These are phyloP conservation scores for Torymus tubicola DNA, from an alignment of 2,888 invertebrate species.

Conservation along the genomic window DNA sequence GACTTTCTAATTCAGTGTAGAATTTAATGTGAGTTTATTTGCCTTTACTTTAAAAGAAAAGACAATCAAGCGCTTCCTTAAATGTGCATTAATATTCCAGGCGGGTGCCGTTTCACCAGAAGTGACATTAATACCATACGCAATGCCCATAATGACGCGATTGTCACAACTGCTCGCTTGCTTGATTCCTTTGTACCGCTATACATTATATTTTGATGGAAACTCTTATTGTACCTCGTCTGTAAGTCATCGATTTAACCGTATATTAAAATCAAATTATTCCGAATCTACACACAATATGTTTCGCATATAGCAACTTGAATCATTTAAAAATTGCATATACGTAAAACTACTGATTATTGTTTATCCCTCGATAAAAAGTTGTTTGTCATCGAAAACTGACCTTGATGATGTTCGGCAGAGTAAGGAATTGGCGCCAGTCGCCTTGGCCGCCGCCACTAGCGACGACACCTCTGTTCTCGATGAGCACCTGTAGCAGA, in stretches of 20 bases:
- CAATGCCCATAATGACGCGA: conserved; percentile 2
- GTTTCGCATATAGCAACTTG: no score
- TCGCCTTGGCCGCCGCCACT: conserved; percentile 81
- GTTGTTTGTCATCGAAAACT: no score
- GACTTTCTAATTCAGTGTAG: no score
- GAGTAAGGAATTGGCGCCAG: conserved; percentile 84
- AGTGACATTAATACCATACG: conserved; percentile 25
- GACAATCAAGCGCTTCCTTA: conserved; percentile 12
- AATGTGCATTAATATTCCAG: conserved; percentile 15
- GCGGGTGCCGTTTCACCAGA: conserved; percentile 15
- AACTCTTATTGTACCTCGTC: no score
- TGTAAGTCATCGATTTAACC: no score
- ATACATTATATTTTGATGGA: not conserved
- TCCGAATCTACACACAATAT: no score
- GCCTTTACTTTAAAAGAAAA: not conserved
- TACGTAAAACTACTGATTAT: no score
- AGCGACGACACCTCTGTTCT: conserved; percentile 68
- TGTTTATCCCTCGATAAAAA: no score
- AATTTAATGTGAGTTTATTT: not conserved
- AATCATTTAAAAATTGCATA: no score
- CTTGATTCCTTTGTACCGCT: conserved; percentile 15
- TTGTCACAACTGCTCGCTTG: conserved; percentile 4
- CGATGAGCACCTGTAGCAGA: conserved; percentile 74
- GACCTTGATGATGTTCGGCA: conserved; percentile 85
- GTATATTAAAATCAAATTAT: no score